phyloP scores from a whole-genome alignment of 2,888 invertebrate species.

The Corbicula japonica region DNA sequence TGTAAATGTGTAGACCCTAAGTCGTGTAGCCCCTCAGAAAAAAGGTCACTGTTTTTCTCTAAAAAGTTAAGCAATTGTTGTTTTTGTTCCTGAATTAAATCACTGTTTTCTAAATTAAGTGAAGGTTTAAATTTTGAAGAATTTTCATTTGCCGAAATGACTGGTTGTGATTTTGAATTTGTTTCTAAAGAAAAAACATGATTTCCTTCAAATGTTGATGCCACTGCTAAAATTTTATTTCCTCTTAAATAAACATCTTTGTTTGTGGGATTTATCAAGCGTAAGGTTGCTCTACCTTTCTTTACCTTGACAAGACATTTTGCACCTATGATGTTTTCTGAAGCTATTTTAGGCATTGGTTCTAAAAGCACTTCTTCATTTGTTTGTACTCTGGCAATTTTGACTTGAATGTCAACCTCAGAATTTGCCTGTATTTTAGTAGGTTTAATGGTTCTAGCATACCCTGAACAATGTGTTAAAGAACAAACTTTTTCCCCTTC shows the following conservation, averaged over 20 bases:
- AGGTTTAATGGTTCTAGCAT: conserved; percentile 23
- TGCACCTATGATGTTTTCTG: conserved; percentile 40
- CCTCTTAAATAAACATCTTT: conserved; percentile 30
- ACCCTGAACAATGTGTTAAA: conserved; percentile 15
- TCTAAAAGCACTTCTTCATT: conserved; percentile 23
- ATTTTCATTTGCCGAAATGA: too few species aligned
- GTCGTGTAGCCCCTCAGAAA: conserved; percentile 49
- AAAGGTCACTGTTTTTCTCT: conserved; percentile 41
- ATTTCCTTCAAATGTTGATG: conserved; percentile 1
- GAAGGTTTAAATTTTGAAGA: not conserved
- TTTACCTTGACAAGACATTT: conserved; percentile 45
- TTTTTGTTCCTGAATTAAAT: conserved; percentile 41
- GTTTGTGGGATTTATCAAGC: conserved; percentile 36
- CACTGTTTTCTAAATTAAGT: conserved; percentile 21
- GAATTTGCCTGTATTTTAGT: conserved; percentile 8
- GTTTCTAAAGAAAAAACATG: conserved; percentile 1
- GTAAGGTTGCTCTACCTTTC: conserved; percentile 31
- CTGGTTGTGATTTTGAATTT: not conserved
- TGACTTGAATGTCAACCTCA: conserved; percentile 27
- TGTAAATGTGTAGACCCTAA: conserved; percentile 47
- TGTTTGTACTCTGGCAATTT: conserved; percentile 23
- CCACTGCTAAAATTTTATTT: conserved; percentile 42
- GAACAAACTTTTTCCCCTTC: conserved; percentile 11
- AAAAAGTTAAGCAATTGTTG: conserved; percentile 24
- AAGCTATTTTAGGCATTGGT: conserved; percentile 25